phyloP scores from a whole-genome alignment of 2,797 vertebrate species.

The Eleutherodactylus coqui region DNA sequence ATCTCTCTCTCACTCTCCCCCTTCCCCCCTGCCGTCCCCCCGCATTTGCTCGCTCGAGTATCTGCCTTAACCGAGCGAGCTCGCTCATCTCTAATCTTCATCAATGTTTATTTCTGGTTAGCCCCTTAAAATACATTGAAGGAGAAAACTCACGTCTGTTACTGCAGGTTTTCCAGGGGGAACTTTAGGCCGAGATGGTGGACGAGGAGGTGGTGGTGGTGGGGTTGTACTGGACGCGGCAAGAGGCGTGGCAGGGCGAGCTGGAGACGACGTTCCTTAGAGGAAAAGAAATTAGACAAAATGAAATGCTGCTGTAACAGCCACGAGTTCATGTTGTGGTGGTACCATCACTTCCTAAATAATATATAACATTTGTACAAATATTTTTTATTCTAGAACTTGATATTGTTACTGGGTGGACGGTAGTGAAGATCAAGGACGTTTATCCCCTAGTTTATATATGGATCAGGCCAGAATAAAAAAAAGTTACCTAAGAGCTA shows the following conservation, averaged over 20 bases:
- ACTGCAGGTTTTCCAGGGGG: constrained; percentile 90
- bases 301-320: not conserved
- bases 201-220: constrained; percentile 88
- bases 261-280: constrained; percentile 91
- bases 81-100: no score
- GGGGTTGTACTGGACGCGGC: constrained; percentile 86
- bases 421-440: no score
- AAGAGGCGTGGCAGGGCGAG: constrained; percentile 87
- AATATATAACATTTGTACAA: not conserved
- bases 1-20: no score
- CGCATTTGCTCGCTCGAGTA: no score
- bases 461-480: no score
- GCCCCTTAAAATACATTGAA: not conserved
- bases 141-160: constrained; percentile 79
- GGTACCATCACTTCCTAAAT: not conserved
- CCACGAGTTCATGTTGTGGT: not conserved
- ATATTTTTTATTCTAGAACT: not conserved
- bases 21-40: no score
- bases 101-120: no score
- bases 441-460: no score
- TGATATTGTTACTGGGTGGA: no score
- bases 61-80: no score
- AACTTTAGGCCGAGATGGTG: constrained; percentile 91
- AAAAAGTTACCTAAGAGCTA: no score
- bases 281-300: constrained; percentile 14